Base-by-base conservation (phyloP, 2,888 invertebrate species). In the Stenotaenia linearis region DNA sequence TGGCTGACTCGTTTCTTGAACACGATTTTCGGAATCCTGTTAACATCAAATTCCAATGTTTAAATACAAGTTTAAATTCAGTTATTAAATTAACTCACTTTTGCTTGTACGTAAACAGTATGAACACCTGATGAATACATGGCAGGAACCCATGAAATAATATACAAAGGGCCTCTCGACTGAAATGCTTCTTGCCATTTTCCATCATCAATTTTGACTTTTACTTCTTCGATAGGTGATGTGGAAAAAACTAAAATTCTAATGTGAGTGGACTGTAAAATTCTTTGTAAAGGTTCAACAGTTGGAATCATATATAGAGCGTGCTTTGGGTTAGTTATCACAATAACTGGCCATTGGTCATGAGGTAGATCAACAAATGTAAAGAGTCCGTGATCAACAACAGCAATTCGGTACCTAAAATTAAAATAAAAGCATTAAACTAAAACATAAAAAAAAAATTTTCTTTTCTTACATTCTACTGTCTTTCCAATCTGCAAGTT, bases 401-500 rank as follows among this genome's bases (percentile, higher is more conserved):
- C 95, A 81, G 91, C 90, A 77, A 96, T 85, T 50, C 96, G 90
- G 87, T 90, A 95, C 85, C 92, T 92, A 85, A n/a, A 84, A 83
- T 80, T 35, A 18, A 4, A 77, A 35, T 12, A 77, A n/a, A 10
- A 32, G 10, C 9, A 75, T 6, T 28, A n/a, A 21, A 1, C 25
- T 28, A 21, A 15, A 75, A 25, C 10, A 15, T 28, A 25, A 9
- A 12, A 12, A 18, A 23, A 5, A 23, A 15, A 6, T 30, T 1
- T 45, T 25, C 18, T 56, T 0, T 77, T 32, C 88, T 88, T 88
- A 93, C 93, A 92, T 90, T 88, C 96, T 89, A 84, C 93, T 93
- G 84, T 94, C 93, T 87, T 94, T 96, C 96, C 96, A 97, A 87
- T 97, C 97, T 9, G 92, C 94, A 79, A 96, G 87, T 87, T 97